These are phyloP conservation scores for Zaprionus bogoriensis DNA, from an alignment of 2,888 invertebrate species.

Conservation along the genomic window DNA sequence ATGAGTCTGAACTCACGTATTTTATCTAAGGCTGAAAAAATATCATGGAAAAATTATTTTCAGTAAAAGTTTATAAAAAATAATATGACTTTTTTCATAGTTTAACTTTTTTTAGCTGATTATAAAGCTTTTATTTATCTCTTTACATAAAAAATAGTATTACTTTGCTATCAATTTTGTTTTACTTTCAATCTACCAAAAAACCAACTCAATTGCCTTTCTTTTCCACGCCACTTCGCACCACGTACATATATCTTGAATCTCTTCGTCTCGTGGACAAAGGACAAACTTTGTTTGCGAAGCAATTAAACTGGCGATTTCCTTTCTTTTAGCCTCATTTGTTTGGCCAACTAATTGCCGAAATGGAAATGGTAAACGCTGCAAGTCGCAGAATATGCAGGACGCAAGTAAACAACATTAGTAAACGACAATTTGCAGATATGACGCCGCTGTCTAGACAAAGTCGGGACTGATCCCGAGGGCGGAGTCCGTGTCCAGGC, in stretches of 20 bases:
- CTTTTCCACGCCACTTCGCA: not conserved
- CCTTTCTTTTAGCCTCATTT: slow-evolving; percentile 8
- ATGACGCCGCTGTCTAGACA: slow-evolving; percentile 60
- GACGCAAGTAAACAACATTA: slow-evolving; percentile 69
- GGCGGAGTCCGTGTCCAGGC: slow-evolving; percentile 9
- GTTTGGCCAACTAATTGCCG: slow-evolving; percentile 42
- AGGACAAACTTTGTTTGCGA: slow-evolving; percentile 29
- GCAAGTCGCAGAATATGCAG: slow-evolving; percentile 11
- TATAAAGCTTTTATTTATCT: too few species aligned
- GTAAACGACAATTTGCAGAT: slow-evolving; percentile 53
- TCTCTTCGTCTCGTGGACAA: not conserved
- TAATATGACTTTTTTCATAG: too few species aligned
- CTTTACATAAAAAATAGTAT: too few species aligned
- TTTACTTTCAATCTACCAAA: too few species aligned
- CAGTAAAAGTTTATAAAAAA: too few species aligned
- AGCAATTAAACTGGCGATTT: slow-evolving; percentile 33
- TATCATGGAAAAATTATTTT: too few species aligned
- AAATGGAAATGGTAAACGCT: slow-evolving; percentile 45
- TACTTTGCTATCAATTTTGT: too few species aligned
- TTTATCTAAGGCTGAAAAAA: too few species aligned
- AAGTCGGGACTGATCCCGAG: slow-evolving; percentile 31
- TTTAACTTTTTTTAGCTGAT: too few species aligned
- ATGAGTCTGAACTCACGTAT: too few species aligned
- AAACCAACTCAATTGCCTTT: too few species aligned
- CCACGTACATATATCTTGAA: not conserved